phyloP scores from a whole-genome alignment of 2,797 vertebrate species.

The Rhynchonycteris naso region DNA sequence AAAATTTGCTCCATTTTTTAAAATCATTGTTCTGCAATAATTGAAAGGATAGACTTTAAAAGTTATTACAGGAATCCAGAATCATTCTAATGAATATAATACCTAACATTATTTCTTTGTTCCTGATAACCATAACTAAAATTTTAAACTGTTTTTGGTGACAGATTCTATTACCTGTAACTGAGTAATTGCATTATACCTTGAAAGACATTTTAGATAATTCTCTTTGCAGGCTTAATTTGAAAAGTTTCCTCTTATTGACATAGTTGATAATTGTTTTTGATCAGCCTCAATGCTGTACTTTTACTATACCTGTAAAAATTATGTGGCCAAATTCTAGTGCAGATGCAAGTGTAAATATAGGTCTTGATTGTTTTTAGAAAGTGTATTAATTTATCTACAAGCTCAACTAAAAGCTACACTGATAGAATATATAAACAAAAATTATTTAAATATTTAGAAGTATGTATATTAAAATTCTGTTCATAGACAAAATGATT shows the following conservation, averaged over 20 bases:
- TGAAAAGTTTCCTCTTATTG: neutral
- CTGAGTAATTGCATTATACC: neutral
- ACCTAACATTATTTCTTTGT: neutral
- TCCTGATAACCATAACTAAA: neutral
- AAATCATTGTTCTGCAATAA: neutral
- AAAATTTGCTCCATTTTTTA: neutral
- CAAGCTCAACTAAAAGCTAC: neutral
- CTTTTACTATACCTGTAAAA: neutral
- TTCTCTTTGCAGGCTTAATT: neutral
- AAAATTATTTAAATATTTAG: neutral
- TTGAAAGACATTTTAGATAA: neutral
- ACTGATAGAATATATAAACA: neutral
- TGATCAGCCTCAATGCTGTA: neutral
- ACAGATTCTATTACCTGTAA: neutral
- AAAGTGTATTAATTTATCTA: neutral
- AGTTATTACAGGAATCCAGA: neutral
- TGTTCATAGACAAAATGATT: neutral
- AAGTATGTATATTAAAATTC: neutral
- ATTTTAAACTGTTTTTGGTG: neutral
- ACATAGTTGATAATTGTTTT: neutral
- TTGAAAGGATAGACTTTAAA: neutral
- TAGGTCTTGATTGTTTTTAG: neutral
- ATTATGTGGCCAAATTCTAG: neutral
- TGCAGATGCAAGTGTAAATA: neutral
- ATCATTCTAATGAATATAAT: neutral